A percentile compares a stretch with the other conserved stretches of the same genome.
These are phyloP conservation scores for Drosophila neotestacea DNA, from an alignment of 2,888 invertebrate genomes.

Conservation along the genomic window DNA sequence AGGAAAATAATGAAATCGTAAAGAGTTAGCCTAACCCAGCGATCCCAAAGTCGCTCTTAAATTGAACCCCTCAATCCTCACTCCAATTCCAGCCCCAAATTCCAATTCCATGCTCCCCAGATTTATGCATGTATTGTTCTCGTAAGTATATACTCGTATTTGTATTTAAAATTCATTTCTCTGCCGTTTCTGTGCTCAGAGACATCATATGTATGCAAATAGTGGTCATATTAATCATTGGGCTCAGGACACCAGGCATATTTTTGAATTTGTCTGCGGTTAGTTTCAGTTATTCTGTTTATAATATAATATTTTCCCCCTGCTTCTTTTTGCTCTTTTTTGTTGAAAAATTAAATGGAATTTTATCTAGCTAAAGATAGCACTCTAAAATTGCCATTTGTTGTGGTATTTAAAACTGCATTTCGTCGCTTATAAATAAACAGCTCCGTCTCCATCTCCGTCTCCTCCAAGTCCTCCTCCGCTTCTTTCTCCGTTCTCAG, in stretches of 20 bases:
- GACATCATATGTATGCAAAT: conserved; percentile 74
- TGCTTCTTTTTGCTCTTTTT: not conserved
- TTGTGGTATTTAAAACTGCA: conserved; percentile 70
- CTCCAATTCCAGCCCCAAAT: not conserved
- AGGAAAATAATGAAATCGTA: conserved; percentile 77
- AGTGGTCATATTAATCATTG: conserved; percentile 73
- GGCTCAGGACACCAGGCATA: conserved; percentile 17
- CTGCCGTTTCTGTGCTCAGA: conserved; percentile 29
- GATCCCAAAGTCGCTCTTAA: conserved; percentile 16
- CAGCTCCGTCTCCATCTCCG: conserved; percentile 28
- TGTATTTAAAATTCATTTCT: conserved; percentile 65
- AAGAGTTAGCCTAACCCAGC: conserved; percentile 64
- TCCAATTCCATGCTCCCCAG: not conserved
- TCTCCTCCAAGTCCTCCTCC: not conserved
- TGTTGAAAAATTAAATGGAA: conserved; percentile 19
- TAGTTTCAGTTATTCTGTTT: conserved; percentile 8
- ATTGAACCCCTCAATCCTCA: conserved; percentile 26
- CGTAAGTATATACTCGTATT: conserved; percentile 9
- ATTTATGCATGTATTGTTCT: conserved; percentile 15
- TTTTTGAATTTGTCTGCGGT: conserved; percentile 34
- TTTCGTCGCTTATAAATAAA: conserved; percentile 73
- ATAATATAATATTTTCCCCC: not conserved
- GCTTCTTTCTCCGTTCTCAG: not conserved
- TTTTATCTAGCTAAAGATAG: conserved; percentile 29
- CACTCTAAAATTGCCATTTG: conserved; percentile 25